A percentile compares a stretch with the other conserved stretches of the same genome.
These are phyloP conservation scores for Trachelipus rathkii DNA, from an alignment of 1,140 invertebrate species.

Conservation along the genomic window DNA sequence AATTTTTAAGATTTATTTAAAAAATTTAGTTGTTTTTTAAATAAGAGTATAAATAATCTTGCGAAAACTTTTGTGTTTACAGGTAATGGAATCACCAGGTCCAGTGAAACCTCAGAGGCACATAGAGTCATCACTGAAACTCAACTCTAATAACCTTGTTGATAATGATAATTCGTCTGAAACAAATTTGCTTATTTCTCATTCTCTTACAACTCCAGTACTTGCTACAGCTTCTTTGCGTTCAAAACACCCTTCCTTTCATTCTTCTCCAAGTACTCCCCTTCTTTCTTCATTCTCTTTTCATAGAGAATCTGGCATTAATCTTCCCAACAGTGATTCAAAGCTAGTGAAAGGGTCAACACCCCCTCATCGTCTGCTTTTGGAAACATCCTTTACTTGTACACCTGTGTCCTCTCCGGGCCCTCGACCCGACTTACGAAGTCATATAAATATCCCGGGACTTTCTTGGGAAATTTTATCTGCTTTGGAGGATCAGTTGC, in stretches of 20 bases:
- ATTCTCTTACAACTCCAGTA: constrained; percentile 17
- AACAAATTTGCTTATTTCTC: constrained; percentile 24
- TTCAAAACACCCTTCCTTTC: not conserved
- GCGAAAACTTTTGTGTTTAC: not conserved
- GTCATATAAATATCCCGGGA: constrained; percentile 42
- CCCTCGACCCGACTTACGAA: constrained; percentile 44
- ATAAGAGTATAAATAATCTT: not conserved
- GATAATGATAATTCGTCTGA: constrained; percentile 29
- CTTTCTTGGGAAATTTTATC: constrained; percentile 49
- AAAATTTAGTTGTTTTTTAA: too few relatives aligned
- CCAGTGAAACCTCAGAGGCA: constrained; percentile 52
- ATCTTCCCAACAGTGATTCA: constrained; percentile 26
- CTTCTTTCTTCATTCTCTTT: constrained; percentile 41
- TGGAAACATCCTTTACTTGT: constrained; percentile 47
- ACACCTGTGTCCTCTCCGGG: constrained; percentile 46
- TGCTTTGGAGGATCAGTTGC: constrained; percentile 46
- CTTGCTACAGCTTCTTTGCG: constrained; percentile 11
- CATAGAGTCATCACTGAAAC: constrained; percentile 20
- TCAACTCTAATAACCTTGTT: not conserved
- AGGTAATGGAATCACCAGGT: constrained; percentile 52
- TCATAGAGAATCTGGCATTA: constrained; percentile 36
- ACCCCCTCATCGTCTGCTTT: constrained; percentile 44
- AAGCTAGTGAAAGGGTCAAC: constrained; percentile 23
- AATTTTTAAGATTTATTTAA: too few relatives aligned
- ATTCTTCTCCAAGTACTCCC: constrained; percentile 35